Evolutionary conservation across 2,113 vertebrate species (phyloP).

Genomic region (Xerus inauris): DNA sequence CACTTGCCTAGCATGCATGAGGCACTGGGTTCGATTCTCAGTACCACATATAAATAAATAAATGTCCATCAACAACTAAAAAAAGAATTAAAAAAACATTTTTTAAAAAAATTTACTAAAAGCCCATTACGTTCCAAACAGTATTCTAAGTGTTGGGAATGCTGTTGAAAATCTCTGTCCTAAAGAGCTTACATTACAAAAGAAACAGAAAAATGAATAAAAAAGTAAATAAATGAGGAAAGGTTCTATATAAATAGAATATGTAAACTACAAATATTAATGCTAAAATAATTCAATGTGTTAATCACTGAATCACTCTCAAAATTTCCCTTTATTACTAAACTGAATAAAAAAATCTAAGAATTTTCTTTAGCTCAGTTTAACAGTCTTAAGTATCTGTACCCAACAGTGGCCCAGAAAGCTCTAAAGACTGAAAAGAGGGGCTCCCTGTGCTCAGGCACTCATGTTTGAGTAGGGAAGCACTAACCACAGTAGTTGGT

Average conservation of each 20-base stretch:
- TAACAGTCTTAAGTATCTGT: neutral
- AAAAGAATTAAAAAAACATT: no score
- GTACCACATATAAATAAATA: no score
- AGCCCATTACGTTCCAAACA: neutral
- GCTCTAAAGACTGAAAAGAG: neutral
- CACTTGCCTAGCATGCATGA: no score
- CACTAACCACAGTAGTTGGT: neutral
- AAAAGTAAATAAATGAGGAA: conserved; percentile 36
- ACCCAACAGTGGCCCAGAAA: neutral
- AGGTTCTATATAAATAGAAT: neutral
- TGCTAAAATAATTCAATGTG: conserved; percentile 10
- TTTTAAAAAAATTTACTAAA: neutral
- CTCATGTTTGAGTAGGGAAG: neutral
- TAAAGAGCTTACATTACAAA: conserved; percentile 3
- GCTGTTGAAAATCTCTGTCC: neutral
- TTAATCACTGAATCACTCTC: conserved; percentile 19
- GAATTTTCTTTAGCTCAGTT: conserved; percentile 19
- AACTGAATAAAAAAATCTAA: conserved; percentile 41
- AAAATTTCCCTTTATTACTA: neutral
- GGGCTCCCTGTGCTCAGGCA: neutral
- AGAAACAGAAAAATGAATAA: conserved; percentile 15
- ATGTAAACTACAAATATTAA: neutral
- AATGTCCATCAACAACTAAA: no score
- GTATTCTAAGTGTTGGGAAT: neutral
- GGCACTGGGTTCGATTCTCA: no score